phyloP scores from a whole-genome alignment of 2,113 vertebrate genomes.

The Empidonax alnorum region DNA sequence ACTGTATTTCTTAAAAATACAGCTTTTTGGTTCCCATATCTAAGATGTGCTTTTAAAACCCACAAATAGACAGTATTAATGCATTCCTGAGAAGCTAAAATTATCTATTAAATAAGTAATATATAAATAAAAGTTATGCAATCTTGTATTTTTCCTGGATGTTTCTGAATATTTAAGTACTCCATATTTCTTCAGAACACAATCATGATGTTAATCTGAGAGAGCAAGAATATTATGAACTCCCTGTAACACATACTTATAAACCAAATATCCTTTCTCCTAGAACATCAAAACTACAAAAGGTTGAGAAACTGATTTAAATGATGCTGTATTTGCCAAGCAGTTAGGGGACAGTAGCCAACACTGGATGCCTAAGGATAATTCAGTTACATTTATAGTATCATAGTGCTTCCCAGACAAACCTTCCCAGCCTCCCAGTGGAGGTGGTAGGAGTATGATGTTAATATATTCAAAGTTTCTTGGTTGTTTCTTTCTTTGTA shows the following conservation, averaged over 20 bases:
- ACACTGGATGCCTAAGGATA: background rate
- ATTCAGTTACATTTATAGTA: background rate
- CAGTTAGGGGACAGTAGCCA: background rate
- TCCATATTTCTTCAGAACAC: background rate
- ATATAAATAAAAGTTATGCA: background rate
- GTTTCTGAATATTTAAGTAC: background rate
- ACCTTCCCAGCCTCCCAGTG: background rate
- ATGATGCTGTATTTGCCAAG: background rate
- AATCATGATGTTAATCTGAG: background rate
- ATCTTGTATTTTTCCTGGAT: background rate
- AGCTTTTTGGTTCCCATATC: background rate
- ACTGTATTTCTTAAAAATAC: background rate
- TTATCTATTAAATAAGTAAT: background rate
- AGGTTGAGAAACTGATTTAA: background rate
- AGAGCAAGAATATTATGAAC: background rate
- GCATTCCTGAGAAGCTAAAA: background rate
- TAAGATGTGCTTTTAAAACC: background rate
- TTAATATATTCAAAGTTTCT: background rate
- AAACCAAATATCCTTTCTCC: background rate
- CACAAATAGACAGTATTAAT: background rate
- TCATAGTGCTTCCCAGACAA: background rate
- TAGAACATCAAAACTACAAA: background rate
- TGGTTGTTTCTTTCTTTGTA: background rate
- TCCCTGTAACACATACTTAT: background rate
- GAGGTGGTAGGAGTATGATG: background rate